phyloP scores from a whole-genome alignment of 2,797 vertebrate genomes.

The Pipistrellus nathusii region DNA sequence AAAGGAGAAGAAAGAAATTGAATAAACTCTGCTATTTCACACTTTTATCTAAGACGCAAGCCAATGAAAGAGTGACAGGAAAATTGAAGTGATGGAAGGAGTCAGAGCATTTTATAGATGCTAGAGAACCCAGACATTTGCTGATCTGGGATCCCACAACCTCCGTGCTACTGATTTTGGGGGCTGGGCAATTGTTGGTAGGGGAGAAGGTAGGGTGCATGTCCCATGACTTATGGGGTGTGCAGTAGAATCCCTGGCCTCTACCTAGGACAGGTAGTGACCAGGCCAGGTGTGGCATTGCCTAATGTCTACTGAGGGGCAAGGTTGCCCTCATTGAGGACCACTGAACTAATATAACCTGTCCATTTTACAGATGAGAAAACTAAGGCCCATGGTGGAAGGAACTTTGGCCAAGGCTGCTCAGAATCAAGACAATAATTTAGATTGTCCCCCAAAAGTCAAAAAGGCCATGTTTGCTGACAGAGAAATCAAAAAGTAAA shows the following conservation, averaged over 20 bases:
- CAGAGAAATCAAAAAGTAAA: not conserved
- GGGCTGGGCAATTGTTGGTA: not conserved
- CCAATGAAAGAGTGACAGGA: not conserved
- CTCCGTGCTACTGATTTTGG: not conserved
- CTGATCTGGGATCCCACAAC: not conserved
- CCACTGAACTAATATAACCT: not conserved
- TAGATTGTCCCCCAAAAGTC: not conserved
- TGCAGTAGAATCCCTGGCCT: not conserved
- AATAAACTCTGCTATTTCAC: not conserved
- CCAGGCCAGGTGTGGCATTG: not conserved
- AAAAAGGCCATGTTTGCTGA: not conserved
- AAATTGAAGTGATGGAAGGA: not conserved
- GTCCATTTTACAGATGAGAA: conserved; percentile 17
- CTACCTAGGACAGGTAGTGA: not conserved
- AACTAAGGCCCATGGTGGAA: not conserved
- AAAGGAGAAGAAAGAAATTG: not conserved
- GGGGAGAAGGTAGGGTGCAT: not conserved
- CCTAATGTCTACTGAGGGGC: not conserved
- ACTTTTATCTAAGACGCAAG: not conserved
- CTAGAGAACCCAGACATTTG: not conserved
- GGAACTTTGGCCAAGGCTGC: not conserved
- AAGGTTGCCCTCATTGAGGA: not conserved
- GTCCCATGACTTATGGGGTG: not conserved
- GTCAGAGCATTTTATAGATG: not conserved
- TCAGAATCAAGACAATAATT: conserved; percentile 22